Conservation (phyloP, 2,888 invertebrate genomes). For the Andricus curvator region DNA sequence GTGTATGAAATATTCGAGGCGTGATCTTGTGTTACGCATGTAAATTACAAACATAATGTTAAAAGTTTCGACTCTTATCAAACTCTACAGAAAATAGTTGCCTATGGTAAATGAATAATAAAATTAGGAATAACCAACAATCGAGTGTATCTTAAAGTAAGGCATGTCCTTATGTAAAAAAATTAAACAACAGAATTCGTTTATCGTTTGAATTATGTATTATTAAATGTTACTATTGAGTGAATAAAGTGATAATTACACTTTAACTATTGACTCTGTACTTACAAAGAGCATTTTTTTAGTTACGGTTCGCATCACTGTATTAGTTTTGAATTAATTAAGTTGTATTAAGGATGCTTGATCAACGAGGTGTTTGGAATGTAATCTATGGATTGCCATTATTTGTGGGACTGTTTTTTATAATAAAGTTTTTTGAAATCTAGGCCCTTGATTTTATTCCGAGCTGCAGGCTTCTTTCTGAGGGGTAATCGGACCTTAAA, state of each 20-base stretch:
- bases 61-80: conserved; percentile 75
- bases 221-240: conserved; percentile 78
- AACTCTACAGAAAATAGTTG: conserved; percentile 75
- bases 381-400: conserved; percentile 59
- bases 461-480: conserved; percentile 31
- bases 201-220: conserved; percentile 77
- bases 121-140: conserved; percentile 63
- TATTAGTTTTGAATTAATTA: conserved; percentile 56
- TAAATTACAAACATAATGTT: conserved; percentile 73
- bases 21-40: conserved; percentile 64
- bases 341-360: conserved; percentile 51
- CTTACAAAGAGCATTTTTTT: conserved; percentile 58
- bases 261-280: conserved; percentile 71
- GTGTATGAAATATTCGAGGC: conserved; percentile 46
- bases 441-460: conserved; percentile 44
- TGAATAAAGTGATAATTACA: conserved; percentile 76
- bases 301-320: conserved; percentile 51
- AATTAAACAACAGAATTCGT: conserved; percentile 68
- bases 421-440: conserved; percentile 61
- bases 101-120: conserved; percentile 73
- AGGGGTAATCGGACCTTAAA: conserved; percentile 39
- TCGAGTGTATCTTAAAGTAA: conserved; percentile 75
- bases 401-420: conserved; percentile 62
- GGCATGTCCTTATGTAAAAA: conserved; percentile 76
- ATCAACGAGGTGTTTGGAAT: conserved; percentile 61